Conservation (phyloP, 2,113 vertebrate species). For the Oryzias celebensis region DNA sequence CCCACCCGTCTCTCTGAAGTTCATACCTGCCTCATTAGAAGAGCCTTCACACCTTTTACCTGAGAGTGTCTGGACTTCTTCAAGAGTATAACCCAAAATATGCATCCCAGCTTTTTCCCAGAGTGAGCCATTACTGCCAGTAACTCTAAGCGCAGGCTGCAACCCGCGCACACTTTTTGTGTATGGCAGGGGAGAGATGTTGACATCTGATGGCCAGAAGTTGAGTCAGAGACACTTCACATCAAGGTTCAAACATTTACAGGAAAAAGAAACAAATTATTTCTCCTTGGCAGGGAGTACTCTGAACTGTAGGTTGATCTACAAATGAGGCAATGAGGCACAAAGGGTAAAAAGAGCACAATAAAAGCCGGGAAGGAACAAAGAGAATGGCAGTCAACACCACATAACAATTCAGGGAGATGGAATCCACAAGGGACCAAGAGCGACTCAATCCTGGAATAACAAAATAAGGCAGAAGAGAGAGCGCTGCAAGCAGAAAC, state of each 20-base stretch:
- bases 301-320: slow-evolving; percentile 19
- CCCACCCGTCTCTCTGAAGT: slow-evolving; percentile 14
- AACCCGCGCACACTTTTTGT: slow-evolving; percentile 8
- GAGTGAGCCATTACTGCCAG: slow-evolving; percentile 8
- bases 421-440: slow-evolving; percentile 18
- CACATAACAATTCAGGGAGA: slow-evolving; percentile 15
- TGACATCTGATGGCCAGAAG: slow-evolving; percentile 35
- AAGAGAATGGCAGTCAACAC: slow-evolving; percentile 17
- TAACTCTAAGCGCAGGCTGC: slow-evolving; percentile 18
- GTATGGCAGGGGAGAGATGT: slow-evolving; percentile 4
- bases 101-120: slow-evolving; percentile 2
- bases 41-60: background rate
- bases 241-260: slow-evolving; percentile 25
- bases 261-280: slow-evolving; percentile 20
- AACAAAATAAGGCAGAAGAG: slow-evolving; percentile 17
- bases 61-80: background rate
- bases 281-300: slow-evolving; percentile 23
- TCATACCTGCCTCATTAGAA: slow-evolving; percentile 7
- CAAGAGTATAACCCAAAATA: slow-evolving; percentile 3
- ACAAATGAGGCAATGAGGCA: slow-evolving; percentile 19
- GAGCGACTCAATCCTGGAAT: slow-evolving; percentile 7
- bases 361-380: slow-evolving; percentile 21
- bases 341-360: slow-evolving; percentile 17
- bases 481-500: background rate
- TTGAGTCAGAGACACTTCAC: slow-evolving; percentile 22